A percentile compares a stretch with the other conserved stretches of the same genome.
phyloP scores from a whole-genome alignment of 2,797 vertebrate genomes.

The Mallotus villosus region DNA sequence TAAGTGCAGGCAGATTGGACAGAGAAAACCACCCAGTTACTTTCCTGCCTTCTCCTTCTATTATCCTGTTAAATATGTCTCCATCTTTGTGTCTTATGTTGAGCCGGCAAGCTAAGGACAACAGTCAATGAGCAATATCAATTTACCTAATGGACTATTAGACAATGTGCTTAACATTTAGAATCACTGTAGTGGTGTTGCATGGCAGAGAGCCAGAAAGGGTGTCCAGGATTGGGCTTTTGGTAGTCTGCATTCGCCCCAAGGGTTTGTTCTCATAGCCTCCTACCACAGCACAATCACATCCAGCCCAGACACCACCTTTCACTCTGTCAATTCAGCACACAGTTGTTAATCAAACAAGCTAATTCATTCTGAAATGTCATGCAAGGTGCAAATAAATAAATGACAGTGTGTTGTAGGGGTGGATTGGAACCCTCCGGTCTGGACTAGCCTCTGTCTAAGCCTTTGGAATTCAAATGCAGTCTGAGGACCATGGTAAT shows the following conservation, averaged over 20 bases:
- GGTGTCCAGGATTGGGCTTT: constrained; percentile 41
- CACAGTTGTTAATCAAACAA: not conserved
- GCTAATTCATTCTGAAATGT: not conserved
- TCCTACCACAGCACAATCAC: not conserved
- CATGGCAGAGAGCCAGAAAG: constrained; percentile 49
- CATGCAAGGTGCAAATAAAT: too few species aligned
- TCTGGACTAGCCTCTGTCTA: too few species aligned
- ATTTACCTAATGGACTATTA: constrained; percentile 71
- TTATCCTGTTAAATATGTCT: constrained; percentile 20
- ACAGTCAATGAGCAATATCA: constrained; percentile 71
- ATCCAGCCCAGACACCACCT: not conserved
- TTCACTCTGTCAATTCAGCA: not conserved
- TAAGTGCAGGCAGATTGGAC: too few species aligned
- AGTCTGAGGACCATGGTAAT: not conserved
- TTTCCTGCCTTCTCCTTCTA: not conserved
- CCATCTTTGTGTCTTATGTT: constrained; percentile 45
- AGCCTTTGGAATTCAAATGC: not conserved
- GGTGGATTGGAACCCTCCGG: too few species aligned
- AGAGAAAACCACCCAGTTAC: not conserved
- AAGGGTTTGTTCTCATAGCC: not conserved
- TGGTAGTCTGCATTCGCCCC: constrained; percentile 37
- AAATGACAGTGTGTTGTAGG: too few species aligned
- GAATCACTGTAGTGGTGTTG: constrained; percentile 46
- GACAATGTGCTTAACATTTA: constrained; percentile 67
- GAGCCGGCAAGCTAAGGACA: constrained; percentile 54